Evolutionary conservation across 2,888 invertebrate genomes (phyloP), one percentile per base, ranked within the genome.

Genomic region (Axea sp.): DNA sequence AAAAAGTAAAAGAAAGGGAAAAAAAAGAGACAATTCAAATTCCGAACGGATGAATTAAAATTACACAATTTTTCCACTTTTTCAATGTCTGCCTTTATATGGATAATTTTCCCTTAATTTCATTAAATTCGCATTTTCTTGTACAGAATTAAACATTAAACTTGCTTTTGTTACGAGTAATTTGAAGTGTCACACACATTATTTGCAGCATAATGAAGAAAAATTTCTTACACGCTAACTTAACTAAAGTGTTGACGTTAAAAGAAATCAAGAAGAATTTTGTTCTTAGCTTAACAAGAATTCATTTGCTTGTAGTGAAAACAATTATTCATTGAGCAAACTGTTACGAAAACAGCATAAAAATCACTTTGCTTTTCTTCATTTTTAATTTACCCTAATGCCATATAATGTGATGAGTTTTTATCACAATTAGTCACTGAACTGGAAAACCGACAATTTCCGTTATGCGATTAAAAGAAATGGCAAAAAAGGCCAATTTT

Each of bases 161-260:
- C 41, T 43, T 31, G 28, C 41, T 57, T 57, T 43, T 31, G 17
- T 22, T 14, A 43, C 28, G 22, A 26, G 55, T 55, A 41, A 55
- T 41, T 55, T 55, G 22, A 55, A 14, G 55, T 30, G 57, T 43
- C 57, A 43, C 17, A 57, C 43, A 43, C 57, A 45, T 45, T 45
- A 35, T 35, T 45, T 28, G 35, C 17, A 45, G 24, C 35, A 45
- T 59, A 45, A 59, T 33, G 57, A 59, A 59, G 43, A 59, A 8
- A 59, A 45, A 59, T 59, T 59, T 41, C 57, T 59, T 33, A 43
- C 43, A 59, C 26, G 22, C 43, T 30, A 59, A 59, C 43, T 31
- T 43, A 43, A 22, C 41, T 43, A 57, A 57, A 57, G 55, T 43
- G 43, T 59, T 45, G 43, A 59, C 43, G 33, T 31, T 59, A 59